Evolutionary conservation across 1,140 invertebrate species (phyloP).

Genomic region (Nilaparvata lugens): DNA sequence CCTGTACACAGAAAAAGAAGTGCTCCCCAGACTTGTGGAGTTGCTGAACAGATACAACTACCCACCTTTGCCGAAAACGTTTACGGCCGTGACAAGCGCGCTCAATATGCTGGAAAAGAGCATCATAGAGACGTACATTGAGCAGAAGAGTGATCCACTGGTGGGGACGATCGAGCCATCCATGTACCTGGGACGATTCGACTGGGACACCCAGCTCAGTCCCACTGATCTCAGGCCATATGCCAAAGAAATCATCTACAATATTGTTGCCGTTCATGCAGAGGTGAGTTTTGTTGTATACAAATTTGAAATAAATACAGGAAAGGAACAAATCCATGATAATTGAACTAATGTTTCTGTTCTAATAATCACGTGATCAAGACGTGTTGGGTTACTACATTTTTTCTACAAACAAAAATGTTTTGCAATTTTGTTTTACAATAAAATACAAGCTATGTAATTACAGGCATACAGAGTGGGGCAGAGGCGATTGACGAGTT

Average conservation of each 20-base stretch:
- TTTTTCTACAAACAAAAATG: too few relatives aligned
- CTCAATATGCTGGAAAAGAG: constrained; percentile 56
- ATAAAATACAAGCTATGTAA: too few relatives aligned
- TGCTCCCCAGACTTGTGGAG: constrained; percentile 58
- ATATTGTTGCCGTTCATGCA: constrained; percentile 84
- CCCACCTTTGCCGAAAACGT: constrained; percentile 53
- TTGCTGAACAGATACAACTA: constrained; percentile 55
- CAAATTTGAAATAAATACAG: too few relatives aligned
- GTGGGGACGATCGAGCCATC: constrained; percentile 90
- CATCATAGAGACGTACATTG: constrained; percentile 74
- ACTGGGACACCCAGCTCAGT: constrained; percentile 68
- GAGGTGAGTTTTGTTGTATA: too few relatives aligned
- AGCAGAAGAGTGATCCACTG: constrained; percentile 85
- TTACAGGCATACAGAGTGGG: too few relatives aligned
- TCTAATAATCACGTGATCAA: too few relatives aligned
- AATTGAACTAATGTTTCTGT: too few relatives aligned
- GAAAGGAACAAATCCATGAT: too few relatives aligned
- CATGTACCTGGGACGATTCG: constrained; percentile 82
- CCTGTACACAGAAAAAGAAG: constrained; percentile 63
- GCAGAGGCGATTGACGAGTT: too few relatives aligned
- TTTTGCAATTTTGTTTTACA: too few relatives aligned
- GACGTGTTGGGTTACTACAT: too few relatives aligned
- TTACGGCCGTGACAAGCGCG: constrained; percentile 45
- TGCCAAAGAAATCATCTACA: constrained; percentile 85
- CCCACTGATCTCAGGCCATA: constrained; percentile 76